These are phyloP conservation scores for Nomada goodeniana DNA, from an alignment of 2,888 invertebrate species.

Conservation along the genomic window DNA sequence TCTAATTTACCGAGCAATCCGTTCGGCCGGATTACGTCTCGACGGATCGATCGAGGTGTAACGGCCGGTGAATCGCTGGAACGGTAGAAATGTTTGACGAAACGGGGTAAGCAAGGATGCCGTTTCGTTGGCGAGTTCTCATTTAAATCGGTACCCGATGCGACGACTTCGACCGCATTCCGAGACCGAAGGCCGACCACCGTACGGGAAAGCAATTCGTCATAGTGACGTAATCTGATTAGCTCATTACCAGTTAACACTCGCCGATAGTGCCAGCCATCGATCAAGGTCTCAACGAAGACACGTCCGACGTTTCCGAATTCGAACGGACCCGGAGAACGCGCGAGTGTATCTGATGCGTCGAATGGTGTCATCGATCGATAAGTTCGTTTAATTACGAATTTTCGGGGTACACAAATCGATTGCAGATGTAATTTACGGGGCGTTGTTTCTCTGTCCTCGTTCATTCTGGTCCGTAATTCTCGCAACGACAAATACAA, in stretches of 20 bases:
- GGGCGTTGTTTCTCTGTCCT: too few species aligned
- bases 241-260: conserved; percentile 37
- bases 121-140: not conserved
- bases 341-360: too few species aligned
- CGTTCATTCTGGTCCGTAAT: too few species aligned
- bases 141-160: not conserved
- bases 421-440: too few species aligned
- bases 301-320: conserved; percentile 2
- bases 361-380: not conserved
- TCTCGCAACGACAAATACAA: too few species aligned
- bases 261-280: conserved; percentile 19
- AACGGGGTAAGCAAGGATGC: not conserved
- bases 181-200: conserved; percentile 34
- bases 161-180: conserved; percentile 38
- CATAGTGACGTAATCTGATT: conserved; percentile 53
- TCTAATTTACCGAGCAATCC: too few species aligned
- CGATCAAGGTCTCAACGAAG: conserved; percentile 46
- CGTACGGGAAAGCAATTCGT: conserved; percentile 39
- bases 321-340: not conserved
- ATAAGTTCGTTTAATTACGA: not conserved
- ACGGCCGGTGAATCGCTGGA: too few species aligned
- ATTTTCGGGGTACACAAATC: too few species aligned
- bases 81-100: too few species aligned
- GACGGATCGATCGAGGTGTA: too few species aligned
- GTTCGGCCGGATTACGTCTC: too few species aligned